These are phyloP conservation scores for Anas platyrhynchos DNA, from an alignment of 2,113 vertebrate species.

Conservation along the genomic window DNA sequence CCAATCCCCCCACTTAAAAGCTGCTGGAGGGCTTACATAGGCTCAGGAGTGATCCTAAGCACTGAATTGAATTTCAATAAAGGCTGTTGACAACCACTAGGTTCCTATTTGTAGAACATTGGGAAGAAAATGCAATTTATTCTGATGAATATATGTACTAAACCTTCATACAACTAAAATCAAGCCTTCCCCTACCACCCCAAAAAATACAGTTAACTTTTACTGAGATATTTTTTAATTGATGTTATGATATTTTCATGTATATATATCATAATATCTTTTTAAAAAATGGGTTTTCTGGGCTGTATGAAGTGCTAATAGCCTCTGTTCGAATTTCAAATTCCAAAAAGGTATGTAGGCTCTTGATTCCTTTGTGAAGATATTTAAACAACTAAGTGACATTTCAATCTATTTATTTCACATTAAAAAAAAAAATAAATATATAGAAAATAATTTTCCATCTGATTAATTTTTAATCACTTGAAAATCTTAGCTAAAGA, in stretches of 20 bases:
- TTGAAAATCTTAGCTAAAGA: neutral
- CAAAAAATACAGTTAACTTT: neutral
- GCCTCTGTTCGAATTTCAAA: neutral
- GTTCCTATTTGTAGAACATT: neutral
- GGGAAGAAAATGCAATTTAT: neutral
- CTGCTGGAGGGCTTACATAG: slow-evolving; percentile 29
- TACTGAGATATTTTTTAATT: neutral
- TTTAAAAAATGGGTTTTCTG: neutral
- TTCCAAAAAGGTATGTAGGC: neutral
- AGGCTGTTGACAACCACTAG: neutral
- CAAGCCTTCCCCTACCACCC: neutral
- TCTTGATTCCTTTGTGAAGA: neutral
- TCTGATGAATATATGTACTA: neutral
- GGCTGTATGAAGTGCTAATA: neutral
- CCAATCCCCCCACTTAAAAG: slow-evolving; percentile 24
- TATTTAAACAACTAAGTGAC: neutral
- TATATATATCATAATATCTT: neutral
- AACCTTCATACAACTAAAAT: neutral
- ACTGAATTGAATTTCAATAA: slow-evolving; percentile 23
- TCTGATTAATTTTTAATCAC: neutral
- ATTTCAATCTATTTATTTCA: neutral
- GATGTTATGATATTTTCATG: neutral
- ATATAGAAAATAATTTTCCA: neutral
- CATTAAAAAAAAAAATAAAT: neutral
- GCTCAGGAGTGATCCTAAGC: slow-evolving; percentile 28